Conservation (phyloP, 2,888 invertebrate genomes). For the Iselma pallidipennis region DNA sequence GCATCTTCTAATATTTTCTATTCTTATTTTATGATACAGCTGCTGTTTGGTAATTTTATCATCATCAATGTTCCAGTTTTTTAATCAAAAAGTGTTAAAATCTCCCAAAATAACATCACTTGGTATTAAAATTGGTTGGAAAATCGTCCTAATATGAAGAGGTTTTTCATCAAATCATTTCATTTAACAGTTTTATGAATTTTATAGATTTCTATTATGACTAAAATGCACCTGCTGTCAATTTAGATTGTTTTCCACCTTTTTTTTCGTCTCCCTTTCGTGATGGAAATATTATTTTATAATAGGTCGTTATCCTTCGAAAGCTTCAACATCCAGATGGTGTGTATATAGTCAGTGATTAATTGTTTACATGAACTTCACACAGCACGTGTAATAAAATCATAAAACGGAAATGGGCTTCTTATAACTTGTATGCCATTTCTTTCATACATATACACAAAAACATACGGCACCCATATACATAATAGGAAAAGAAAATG, state of each 20-base stretch:
- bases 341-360: slow-evolving; percentile 19
- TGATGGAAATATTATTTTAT: slow-evolving; percentile 1
- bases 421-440: slow-evolving; percentile 35
- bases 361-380: slow-evolving; percentile 34
- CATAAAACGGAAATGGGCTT: slow-evolving; percentile 43
- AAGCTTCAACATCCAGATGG: slow-evolving; percentile 16
- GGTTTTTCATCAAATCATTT: too few species aligned
- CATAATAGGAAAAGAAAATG: background rate
- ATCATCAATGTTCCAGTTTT: too few species aligned
- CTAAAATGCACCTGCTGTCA: background rate
- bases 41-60: too few species aligned
- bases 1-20: too few species aligned
- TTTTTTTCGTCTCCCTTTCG: too few species aligned
- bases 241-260: background rate
- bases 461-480: background rate
- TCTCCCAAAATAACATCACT: too few species aligned
- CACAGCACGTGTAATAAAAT: slow-evolving; percentile 42
- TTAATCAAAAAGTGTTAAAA: too few species aligned
- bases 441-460: slow-evolving; percentile 24
- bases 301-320: slow-evolving; percentile 25
- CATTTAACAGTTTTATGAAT: too few species aligned
- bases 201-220: too few species aligned
- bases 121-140: too few species aligned
- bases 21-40: too few species aligned
- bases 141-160: too few species aligned